Percentiles rank a stretch among this genome's conserved stretches.
Evolutionary conservation across 2,113 vertebrate genomes (phyloP).

Genomic region (Gymnarchus niloticus): DNA sequence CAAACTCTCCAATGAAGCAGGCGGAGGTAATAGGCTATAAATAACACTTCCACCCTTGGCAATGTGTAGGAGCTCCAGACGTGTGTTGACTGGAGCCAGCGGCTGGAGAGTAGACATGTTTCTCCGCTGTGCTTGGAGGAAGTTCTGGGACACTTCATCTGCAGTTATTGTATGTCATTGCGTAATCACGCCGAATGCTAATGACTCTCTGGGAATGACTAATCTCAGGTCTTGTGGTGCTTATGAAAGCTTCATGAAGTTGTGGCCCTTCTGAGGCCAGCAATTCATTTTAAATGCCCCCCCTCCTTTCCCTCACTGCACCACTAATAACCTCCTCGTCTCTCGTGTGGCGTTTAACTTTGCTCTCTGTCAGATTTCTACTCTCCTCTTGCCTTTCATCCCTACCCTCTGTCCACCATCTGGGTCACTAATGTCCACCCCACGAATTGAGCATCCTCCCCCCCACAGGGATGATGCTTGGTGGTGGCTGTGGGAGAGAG

Average conservation of each 20-base stretch:
- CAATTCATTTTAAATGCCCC: not conserved
- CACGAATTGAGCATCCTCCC: not conserved
- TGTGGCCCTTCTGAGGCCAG: not conserved
- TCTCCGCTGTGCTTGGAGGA: not conserved
- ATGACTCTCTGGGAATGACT: not conserved
- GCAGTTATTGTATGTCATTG: conserved; percentile 4
- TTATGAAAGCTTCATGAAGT: conserved; percentile 9
- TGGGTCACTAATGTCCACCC: not conserved
- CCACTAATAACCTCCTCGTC: not conserved
- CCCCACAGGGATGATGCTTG: conserved; percentile 89
- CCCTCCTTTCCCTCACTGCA: not conserved
- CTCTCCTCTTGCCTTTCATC: not conserved
- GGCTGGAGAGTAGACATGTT: not conserved
- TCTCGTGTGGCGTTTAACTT: not conserved
- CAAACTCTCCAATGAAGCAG: not conserved
- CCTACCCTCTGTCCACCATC: not conserved
- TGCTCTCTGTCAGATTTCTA: not conserved
- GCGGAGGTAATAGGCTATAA: not conserved
- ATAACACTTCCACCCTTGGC: not conserved
- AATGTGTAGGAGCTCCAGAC: not conserved
- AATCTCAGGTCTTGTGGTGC: not conserved
- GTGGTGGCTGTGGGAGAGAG: conserved; percentile 88
- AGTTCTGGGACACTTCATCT: not conserved
- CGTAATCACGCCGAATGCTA: conserved; percentile 15
- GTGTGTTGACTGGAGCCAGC: not conserved